A percentile compares a stretch with the other conserved stretches of the same genome.
Evolutionary conservation across 2,113 vertebrate genomes (phyloP).

Genomic region (Sciurus niger): DNA sequence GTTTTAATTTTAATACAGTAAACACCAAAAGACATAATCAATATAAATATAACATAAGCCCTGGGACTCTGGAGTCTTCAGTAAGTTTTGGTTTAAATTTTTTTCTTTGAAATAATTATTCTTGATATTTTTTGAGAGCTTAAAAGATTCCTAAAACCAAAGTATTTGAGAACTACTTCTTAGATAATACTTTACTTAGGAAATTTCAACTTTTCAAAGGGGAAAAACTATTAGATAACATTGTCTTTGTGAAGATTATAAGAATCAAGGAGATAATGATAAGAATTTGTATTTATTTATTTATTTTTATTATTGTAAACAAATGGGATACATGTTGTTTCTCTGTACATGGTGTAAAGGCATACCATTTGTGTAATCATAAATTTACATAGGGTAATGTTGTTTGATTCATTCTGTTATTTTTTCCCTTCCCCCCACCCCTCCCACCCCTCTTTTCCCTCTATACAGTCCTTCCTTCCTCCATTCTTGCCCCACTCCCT

Average conservation of each 20-base stretch:
- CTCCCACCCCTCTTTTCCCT: too few species aligned
- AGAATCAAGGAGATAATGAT: neutral
- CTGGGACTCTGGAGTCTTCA: neutral
- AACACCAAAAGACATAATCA: neutral
- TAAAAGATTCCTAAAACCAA: constrained; percentile 8
- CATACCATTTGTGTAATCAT: too few species aligned
- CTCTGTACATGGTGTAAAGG: too few species aligned
- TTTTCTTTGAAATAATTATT: constrained; percentile 56
- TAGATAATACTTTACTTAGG: neutral
- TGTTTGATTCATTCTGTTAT: too few species aligned
- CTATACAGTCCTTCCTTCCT: too few species aligned
- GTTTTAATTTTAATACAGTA: constrained; percentile 22
- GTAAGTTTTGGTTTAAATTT: neutral
- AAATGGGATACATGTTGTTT: too few species aligned
- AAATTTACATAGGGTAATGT: too few species aligned
- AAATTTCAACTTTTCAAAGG: constrained; percentile 50
- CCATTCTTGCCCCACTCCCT: too few species aligned
- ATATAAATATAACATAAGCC: neutral
- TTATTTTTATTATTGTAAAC: too few species aligned
- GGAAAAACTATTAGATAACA: neutral
- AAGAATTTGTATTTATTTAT: neutral
- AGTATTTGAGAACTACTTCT: neutral
- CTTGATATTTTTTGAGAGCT: neutral
- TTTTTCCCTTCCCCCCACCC: too few species aligned
- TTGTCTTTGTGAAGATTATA: constrained; percentile 48